Evolutionary conservation across 2,888 invertebrate genomes (phyloP).

Genomic region (Brenthis ino): DNA sequence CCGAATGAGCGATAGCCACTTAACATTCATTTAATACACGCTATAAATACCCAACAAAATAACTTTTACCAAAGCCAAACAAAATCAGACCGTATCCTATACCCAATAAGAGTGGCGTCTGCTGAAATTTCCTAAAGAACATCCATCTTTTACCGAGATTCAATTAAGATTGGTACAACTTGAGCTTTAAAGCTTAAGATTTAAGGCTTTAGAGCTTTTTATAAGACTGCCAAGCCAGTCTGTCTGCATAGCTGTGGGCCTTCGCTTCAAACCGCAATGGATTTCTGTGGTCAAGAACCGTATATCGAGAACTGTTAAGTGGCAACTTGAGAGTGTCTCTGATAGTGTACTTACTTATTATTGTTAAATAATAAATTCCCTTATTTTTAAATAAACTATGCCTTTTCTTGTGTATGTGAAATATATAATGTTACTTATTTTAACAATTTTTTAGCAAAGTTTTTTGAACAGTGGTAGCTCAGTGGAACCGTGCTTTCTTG

Average conservation of each 20-base stretch:
- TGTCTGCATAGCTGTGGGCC: slow-evolving; percentile 51
- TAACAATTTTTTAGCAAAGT: too few species aligned
- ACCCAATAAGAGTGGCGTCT: background rate
- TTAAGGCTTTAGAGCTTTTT: slow-evolving; percentile 17
- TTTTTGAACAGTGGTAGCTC: too few species aligned
- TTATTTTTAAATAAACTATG: background rate
- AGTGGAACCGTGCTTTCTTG: too few species aligned
- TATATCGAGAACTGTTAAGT: slow-evolving; percentile 36
- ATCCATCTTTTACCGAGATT: slow-evolving; percentile 21
- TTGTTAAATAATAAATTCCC: background rate
- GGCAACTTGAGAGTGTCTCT: background rate
- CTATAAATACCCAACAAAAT: slow-evolving; percentile 26
- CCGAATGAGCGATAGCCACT: slow-evolving; percentile 24
- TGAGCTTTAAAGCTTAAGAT: slow-evolving; percentile 14
- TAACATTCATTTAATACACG: slow-evolving; percentile 26
- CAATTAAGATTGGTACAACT: slow-evolving; percentile 17
- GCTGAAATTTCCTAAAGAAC: background rate
- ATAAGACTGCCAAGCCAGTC: slow-evolving; percentile 45
- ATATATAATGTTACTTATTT: too few species aligned
- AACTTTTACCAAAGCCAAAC: background rate
- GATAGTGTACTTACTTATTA: background rate
- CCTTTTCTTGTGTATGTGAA: too few species aligned
- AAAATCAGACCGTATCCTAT: background rate
- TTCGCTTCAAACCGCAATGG: slow-evolving; percentile 46
- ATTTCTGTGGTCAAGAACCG: slow-evolving; percentile 42